A percentile compares a stretch with the other conserved stretches of the same genome.
These are phyloP conservation scores for Hippolais icterina DNA, from an alignment of 2,113 vertebrate genomes.

Conservation along the genomic window DNA sequence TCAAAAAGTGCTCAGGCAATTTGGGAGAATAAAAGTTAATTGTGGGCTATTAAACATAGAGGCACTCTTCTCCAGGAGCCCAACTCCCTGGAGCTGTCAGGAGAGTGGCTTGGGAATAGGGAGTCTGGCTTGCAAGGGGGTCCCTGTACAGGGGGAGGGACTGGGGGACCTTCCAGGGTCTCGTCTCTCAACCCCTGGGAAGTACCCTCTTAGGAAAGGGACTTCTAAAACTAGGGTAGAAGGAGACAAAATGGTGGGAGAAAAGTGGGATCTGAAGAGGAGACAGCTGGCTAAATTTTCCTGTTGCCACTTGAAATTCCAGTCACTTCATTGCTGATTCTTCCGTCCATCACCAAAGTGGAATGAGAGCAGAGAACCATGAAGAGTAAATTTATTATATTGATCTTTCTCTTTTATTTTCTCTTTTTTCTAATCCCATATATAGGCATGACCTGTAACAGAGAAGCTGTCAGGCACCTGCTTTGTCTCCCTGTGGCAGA, in stretches of 20 bases:
- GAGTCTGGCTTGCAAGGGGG: background rate
- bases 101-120: background rate
- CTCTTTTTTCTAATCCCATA: background rate
- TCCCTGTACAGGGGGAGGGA: accelerated
- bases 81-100: background rate
- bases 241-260: background rate
- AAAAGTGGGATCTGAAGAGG: background rate
- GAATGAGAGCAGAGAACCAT: background rate
- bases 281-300: background rate
- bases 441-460: background rate
- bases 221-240: background rate
- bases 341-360: background rate
- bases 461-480: background rate
- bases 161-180: background rate
- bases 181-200: background rate
- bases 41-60: background rate
- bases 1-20: background rate
- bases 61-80: background rate
- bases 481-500: background rate
- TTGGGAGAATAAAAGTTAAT: background rate
- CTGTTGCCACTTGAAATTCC: background rate
- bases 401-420: background rate
- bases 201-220: background rate
- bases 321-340: background rate
- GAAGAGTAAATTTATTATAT: slow-evolving; percentile 1